Evolutionary conservation across 1,140 invertebrate genomes (phyloP).

Genomic region (Hermetia illucens): DNA sequence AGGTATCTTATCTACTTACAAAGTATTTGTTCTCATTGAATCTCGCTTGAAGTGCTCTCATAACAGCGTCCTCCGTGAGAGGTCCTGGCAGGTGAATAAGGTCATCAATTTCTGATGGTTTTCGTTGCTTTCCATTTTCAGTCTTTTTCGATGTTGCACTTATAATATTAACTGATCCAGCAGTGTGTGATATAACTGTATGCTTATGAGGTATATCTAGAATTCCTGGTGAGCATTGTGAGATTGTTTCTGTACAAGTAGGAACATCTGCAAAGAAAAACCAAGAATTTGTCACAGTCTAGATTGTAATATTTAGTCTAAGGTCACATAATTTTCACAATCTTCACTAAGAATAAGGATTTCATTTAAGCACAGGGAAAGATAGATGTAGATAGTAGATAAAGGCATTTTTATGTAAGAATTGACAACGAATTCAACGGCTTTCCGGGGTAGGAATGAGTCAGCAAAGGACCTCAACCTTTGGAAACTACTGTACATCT

Average conservation of each 20-base stretch:
- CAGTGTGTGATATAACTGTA: conserved; percentile 1
- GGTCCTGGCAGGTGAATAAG: conserved; percentile 83
- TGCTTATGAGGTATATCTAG: neutral
- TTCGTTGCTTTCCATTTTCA: conserved; percentile 13
- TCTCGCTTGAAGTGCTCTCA: conserved; percentile 76
- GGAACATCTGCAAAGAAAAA: conserved; percentile 2
- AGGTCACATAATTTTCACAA: too few relatives aligned
- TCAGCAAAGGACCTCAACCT: too few relatives aligned
- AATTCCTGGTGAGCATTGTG: neutral
- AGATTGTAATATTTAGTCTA: too few relatives aligned
- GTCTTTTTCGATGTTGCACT: neutral
- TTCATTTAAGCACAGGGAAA: too few relatives aligned
- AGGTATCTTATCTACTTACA: conserved; percentile 57
- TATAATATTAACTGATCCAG: conserved; percentile 10
- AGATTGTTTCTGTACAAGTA: neutral
- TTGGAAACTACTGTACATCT: too few relatives aligned
- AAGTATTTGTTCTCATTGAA: conserved; percentile 77
- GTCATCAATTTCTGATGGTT: conserved; percentile 52
- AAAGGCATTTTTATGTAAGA: too few relatives aligned
- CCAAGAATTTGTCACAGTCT: too few relatives aligned
- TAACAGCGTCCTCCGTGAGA: conserved; percentile 83
- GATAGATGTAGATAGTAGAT: too few relatives aligned
- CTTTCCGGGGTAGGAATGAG: too few relatives aligned
- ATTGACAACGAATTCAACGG: too few relatives aligned
- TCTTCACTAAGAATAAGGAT: too few relatives aligned